phyloP scores from a whole-genome alignment of 2,888 invertebrate genomes.

The Ichneumoninae sp. region DNA sequence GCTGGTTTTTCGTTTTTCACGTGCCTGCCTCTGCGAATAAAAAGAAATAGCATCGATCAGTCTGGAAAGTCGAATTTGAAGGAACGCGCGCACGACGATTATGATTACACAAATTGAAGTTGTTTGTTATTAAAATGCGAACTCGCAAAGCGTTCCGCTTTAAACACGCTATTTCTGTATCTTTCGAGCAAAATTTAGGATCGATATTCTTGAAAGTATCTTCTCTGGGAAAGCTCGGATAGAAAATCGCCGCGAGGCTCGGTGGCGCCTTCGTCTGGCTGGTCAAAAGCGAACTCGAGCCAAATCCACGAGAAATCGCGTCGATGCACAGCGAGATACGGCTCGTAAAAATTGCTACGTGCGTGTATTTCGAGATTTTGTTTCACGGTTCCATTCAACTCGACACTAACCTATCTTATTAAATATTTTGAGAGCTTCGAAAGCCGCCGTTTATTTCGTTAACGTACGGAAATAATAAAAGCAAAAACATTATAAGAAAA shows the following conservation, averaged over 20 bases:
- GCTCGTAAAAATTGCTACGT: constrained; percentile 32
- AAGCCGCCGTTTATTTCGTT: not conserved
- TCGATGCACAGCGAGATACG: constrained; percentile 45
- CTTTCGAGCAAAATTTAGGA: not conserved
- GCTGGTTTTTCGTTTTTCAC: constrained; percentile 91
- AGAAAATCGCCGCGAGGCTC: not conserved
- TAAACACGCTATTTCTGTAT: not conserved
- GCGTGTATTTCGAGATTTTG: constrained; percentile 33
- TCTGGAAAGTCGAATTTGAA: not conserved
- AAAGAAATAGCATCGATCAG: constrained; percentile 56
- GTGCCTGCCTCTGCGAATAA: constrained; percentile 87
- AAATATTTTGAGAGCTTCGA: not conserved
- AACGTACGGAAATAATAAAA: constrained; percentile 22
- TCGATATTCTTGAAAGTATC: constrained; percentile 9
- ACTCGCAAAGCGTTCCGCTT: not conserved
- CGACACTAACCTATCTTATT: not conserved
- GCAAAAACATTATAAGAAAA: not conserved
- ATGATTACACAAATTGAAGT: not conserved
- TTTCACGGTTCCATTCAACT: constrained; percentile 39
- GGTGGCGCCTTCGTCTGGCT: not conserved
- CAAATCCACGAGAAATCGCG: constrained; percentile 13
- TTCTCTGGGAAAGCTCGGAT: constrained; percentile 17
- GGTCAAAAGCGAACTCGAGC: constrained; percentile 27
- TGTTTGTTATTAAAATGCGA: not conserved
- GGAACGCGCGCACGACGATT: not conserved